Evolutionary conservation across 2,113 vertebrate species (phyloP).

Genomic region (Mionectes macconnelli): DNA sequence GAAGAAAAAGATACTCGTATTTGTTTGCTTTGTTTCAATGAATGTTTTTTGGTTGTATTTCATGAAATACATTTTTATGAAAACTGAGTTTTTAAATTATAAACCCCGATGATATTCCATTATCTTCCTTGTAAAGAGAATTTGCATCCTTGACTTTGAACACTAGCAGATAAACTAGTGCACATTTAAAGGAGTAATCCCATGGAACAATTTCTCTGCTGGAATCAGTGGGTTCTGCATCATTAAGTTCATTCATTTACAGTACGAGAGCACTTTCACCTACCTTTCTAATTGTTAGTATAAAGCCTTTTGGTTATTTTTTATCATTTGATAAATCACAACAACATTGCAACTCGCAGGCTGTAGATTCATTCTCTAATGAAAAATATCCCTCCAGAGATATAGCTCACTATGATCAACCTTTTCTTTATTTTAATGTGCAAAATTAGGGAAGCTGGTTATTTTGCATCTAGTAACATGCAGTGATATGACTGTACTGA

Average conservation of each 20-base stretch:
- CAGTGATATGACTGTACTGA: not conserved
- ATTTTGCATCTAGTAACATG: not conserved
- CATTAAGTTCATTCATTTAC: conserved; percentile 14
- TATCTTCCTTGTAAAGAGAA: not conserved
- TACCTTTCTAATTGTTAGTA: conserved; percentile 1
- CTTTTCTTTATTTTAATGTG: not conserved
- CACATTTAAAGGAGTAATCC: not conserved
- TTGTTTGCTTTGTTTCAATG: not conserved
- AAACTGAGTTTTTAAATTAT: not conserved
- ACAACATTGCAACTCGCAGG: not conserved
- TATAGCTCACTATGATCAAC: not conserved
- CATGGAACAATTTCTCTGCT: not conserved
- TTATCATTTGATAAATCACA: not conserved
- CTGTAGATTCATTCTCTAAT: not conserved
- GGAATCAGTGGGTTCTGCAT: not conserved
- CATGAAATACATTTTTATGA: not conserved
- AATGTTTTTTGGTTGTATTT: not conserved
- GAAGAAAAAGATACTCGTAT: not conserved
- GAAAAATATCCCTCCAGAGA: not conserved
- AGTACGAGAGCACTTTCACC: not conserved
- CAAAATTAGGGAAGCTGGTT: not conserved
- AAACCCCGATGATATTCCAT: not conserved
- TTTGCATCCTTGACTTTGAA: not conserved
- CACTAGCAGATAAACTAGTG: not conserved
- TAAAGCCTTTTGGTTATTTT: conserved; percentile 5